Evolutionary conservation across 2,113 vertebrate genomes (phyloP).

Genomic region (Ailuropoda melanoleuca): DNA sequence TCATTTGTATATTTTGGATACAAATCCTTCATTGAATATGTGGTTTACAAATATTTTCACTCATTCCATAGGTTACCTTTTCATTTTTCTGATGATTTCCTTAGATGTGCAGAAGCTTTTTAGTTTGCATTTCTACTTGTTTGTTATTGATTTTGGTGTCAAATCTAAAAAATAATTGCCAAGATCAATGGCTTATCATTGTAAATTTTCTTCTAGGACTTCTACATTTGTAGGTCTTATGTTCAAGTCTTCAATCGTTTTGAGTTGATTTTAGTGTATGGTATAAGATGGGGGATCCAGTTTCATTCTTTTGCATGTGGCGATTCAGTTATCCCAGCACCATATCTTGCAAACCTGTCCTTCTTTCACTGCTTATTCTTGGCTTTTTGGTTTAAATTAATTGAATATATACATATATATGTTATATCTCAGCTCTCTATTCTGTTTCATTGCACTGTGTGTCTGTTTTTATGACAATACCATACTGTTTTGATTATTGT

Average conservation of each 20-base stretch:
- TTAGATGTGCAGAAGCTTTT: background rate
- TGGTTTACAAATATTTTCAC: background rate
- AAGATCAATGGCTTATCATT: background rate
- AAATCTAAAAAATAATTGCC: background rate
- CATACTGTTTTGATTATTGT: background rate
- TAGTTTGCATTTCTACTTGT: background rate
- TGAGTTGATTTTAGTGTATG: background rate
- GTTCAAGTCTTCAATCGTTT: background rate
- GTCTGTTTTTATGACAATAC: background rate
- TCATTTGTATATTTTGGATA: background rate
- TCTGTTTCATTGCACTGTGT: background rate
- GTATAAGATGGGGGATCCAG: background rate
- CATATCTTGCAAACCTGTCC: background rate
- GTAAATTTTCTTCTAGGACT: background rate
- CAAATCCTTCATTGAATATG: background rate
- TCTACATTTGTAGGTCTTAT: background rate
- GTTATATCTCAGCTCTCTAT: background rate
- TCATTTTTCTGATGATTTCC: background rate
- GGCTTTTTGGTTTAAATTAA: background rate
- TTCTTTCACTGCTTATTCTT: background rate
- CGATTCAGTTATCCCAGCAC: background rate
- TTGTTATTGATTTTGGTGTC: background rate
- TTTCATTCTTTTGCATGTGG: background rate
- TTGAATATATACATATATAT: background rate
- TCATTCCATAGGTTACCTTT: background rate